Evolutionary conservation across 2,888 invertebrate genomes (phyloP).

Genomic region (Pycnomerus fuliginosus): DNA sequence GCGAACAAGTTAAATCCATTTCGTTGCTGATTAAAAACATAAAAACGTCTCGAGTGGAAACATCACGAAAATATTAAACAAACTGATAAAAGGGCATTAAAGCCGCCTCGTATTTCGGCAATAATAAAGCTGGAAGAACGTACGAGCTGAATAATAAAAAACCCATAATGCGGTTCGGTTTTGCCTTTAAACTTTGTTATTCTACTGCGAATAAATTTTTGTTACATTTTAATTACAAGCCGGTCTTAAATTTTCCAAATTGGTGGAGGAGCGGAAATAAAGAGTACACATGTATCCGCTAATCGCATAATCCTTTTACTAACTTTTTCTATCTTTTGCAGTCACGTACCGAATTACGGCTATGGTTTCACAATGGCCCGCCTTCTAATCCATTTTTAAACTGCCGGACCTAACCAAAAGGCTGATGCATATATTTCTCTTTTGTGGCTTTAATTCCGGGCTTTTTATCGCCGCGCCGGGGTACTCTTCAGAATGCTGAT

Average conservation of each 20-base stretch:
- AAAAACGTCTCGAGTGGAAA: too few species aligned
- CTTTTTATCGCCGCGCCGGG: conserved; percentile 35
- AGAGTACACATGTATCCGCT: conserved; percentile 40
- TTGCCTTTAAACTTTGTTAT: conserved; percentile 9
- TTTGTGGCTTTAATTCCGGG: conserved; percentile 30
- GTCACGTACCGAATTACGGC: conserved; percentile 37
- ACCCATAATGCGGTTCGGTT: conserved; percentile 11
- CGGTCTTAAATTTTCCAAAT: conserved; percentile 24
- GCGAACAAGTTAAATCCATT: conserved; percentile 9
- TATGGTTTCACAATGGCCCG: conserved; percentile 36
- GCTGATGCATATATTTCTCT: conserved; percentile 38
- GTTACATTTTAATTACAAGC: conserved; percentile 34
- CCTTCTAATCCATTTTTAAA: conserved; percentile 43
- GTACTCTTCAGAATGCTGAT: conserved; percentile 37
- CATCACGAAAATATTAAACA: too few species aligned
- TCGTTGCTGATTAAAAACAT: conserved; percentile 4
- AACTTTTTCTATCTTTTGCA: conserved; percentile 37
- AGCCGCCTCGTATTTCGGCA: too few species aligned
- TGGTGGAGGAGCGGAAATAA: conserved; percentile 31
- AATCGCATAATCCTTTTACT: conserved; percentile 39
- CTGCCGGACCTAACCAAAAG: conserved; percentile 32
- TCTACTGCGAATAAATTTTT: conserved; percentile 19
- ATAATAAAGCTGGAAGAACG: background rate
- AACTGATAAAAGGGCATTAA: too few species aligned
- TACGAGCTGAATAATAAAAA: background rate